Base-by-base conservation (phyloP, 2,797 vertebrate species). In the Leucoraja ocellata region DNA sequence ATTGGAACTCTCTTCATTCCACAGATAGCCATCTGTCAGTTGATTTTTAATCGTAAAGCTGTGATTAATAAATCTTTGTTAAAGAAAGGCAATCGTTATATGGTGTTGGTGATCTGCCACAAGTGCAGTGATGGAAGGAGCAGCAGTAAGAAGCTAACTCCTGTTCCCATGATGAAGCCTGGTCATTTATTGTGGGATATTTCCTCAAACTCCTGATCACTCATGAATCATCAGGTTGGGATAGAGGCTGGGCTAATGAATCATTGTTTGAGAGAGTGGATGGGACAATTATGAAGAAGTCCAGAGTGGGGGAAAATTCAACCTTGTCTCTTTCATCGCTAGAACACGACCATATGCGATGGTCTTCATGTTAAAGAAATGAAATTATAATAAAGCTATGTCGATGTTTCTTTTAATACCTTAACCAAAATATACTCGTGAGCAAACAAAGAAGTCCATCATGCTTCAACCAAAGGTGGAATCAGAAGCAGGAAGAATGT, bases 401-500 rank as follows among this genome's bases (percentile, higher is more conserved):
- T 54, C 1, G 18, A 28, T 83, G 80, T 6, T 63, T 54, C n/a
- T 32, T 86, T 88, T 65, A 86, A 65, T 86, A 32, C n/a, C 84
- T 88, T 88, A 88, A 88, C 84, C 14, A 63, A 86, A 88, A 88
- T 4, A 93, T 65, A 91, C 93, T 94, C 90, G 93, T 93, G 73
- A 9, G 0, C 93, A 93, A 8, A 93, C 93, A 74, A 94, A 94
- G 94, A 95, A 94, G 93, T 65, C 81, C 16, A 25, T 32, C 36
- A 58, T 93, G 54, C 93, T 95, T 93, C 93, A 94, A 13, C 93
- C 93, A n/a, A 73, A 2, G 7, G 77, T 95, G 3, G 61, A 92
- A 86, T 93, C 54, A 68, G 94, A 94, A 94, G 94, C 91, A 16
- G 93, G 94, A 61, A 68, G 93, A 78, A 77, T 94, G 58, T 58